Conservation (phyloP, 2,113 vertebrate species). For the Sminthopsis crassicaudata region DNA sequence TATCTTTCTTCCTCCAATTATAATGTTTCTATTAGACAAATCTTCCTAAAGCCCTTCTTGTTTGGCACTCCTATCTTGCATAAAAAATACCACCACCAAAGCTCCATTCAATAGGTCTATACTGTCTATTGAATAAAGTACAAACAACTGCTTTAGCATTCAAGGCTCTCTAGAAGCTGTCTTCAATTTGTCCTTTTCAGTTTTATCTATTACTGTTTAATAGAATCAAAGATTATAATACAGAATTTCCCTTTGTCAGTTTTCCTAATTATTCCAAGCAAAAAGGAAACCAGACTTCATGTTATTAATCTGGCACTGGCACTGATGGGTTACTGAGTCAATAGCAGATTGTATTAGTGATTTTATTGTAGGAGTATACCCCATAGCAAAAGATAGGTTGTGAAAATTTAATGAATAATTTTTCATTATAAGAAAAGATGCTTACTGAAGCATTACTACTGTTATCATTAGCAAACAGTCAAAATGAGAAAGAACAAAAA, state of each 20-base stretch:
- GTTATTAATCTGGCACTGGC: conserved; percentile 4
- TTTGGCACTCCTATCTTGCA: background rate
- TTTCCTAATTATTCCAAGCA: background rate
- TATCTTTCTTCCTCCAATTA: background rate
- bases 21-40: background rate
- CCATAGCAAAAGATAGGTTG: conserved; percentile 1
- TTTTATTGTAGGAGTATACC: conserved; percentile 17
- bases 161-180: background rate
- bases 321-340: conserved; percentile 16
- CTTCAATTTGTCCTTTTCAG: background rate
- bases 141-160: background rate
- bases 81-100: background rate
- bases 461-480: conserved; percentile 18
- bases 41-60: background rate
- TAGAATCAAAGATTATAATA: background rate
- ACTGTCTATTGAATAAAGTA: background rate
- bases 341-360: background rate
- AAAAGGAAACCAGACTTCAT: background rate
- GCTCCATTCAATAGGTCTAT: background rate
- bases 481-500: too few species aligned
- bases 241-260: background rate
- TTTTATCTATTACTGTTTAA: background rate
- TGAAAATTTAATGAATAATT: background rate
- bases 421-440: background rate
- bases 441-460: conserved; percentile 14